phyloP scores from a whole-genome alignment of 2,888 invertebrate genomes.

The Acanthacorydalis orientalis region DNA sequence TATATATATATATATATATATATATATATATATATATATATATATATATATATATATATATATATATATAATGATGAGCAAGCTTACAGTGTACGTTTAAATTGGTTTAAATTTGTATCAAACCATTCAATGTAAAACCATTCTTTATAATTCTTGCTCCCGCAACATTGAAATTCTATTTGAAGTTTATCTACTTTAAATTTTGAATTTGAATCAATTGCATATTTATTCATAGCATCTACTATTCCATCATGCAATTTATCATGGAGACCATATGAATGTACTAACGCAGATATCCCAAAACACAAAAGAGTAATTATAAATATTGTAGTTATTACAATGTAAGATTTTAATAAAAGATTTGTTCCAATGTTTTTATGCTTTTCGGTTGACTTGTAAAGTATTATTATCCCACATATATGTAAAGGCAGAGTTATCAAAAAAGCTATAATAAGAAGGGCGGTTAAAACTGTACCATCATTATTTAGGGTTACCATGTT shows the following conservation, averaged over 20 bases:
- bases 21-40: background rate
- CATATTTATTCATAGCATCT: slow-evolving; percentile 39
- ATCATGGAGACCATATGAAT: slow-evolving; percentile 17
- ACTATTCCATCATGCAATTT: slow-evolving; percentile 31
- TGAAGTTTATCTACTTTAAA: slow-evolving; percentile 39
- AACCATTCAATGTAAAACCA: slow-evolving; percentile 46
- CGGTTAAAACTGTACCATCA: slow-evolving; percentile 20
- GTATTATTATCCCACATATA: slow-evolving; percentile 12
- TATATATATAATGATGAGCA: background rate
- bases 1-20: background rate
- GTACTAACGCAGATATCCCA: slow-evolving; percentile 15
- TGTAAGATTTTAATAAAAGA: slow-evolving; percentile 14
- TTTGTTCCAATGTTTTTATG: slow-evolving; percentile 13
- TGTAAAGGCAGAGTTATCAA: slow-evolving; percentile 17
- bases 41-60: background rate
- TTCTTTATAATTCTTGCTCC: slow-evolving; percentile 38
- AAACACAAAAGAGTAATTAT: slow-evolving; percentile 11
- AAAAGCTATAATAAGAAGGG: slow-evolving; percentile 13
- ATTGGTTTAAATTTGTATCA: slow-evolving; percentile 26
- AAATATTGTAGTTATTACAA: slow-evolving; percentile 12
- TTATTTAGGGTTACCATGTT: slow-evolving; percentile 20
- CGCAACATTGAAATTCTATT: slow-evolving; percentile 44
- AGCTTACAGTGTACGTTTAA: background rate
- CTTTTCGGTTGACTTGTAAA: slow-evolving; percentile 15
- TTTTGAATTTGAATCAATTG: slow-evolving; percentile 34